These are phyloP conservation scores for Sebastolobus alascanus DNA, from an alignment of 2,797 vertebrate species.

Conservation along the genomic window DNA sequence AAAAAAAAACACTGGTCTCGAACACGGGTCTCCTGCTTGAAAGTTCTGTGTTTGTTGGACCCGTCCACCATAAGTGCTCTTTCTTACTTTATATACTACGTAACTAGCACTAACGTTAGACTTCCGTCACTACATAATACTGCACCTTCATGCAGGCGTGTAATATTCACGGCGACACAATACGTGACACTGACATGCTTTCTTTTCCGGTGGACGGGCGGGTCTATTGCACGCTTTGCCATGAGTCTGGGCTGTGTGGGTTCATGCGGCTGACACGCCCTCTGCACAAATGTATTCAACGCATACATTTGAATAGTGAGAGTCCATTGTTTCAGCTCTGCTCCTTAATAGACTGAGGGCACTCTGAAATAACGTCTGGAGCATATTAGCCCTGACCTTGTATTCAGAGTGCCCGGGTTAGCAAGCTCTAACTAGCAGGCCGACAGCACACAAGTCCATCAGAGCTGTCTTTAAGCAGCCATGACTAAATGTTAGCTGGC, in stretches of 20 bases:
- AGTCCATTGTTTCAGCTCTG: constrained; percentile 38
- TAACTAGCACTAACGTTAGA: no score
- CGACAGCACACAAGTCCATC: constrained; percentile 63
- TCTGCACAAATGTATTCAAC: constrained; percentile 26
- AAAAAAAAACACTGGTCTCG: no score
- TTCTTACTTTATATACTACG: no score
- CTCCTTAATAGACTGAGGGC: constrained; percentile 45
- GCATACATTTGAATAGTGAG: constrained; percentile 32
- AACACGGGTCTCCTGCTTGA: no score
- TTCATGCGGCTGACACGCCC: not conserved
- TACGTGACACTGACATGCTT: no score
- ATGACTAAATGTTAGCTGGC: constrained; percentile 69
- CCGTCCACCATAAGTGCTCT: no score
- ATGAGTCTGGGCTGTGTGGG: not conserved
- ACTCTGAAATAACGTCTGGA: constrained; percentile 42
- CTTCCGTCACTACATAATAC: no score
- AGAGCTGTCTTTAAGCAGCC: constrained; percentile 67
- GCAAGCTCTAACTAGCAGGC: constrained; percentile 63
- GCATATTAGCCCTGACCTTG: constrained; percentile 71
- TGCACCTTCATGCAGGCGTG: no score
- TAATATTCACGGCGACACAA: no score
- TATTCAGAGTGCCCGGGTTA: constrained; percentile 51
- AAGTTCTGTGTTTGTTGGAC: no score
- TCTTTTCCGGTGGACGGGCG: no score
- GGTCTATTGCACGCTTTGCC: no score